A percentile compares a stretch with the other conserved stretches of the same genome.
Evolutionary conservation across 1,140 invertebrate species (phyloP).

Genomic region (Diorhabda carinulata): DNA sequence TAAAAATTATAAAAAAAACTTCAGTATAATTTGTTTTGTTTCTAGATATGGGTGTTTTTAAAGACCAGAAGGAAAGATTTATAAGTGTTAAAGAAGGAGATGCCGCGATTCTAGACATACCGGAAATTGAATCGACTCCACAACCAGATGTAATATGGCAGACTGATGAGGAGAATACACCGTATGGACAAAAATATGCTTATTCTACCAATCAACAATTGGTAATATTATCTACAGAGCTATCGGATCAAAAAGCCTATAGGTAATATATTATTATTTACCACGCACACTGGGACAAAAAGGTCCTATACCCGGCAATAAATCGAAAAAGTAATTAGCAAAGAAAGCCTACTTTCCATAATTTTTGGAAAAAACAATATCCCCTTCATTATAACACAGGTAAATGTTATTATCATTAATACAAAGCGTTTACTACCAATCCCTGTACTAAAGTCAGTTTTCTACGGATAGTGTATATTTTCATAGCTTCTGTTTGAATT

Average conservation of each 20-base stretch:
- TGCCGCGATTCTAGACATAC: constrained; percentile 77
- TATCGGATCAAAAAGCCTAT: constrained; percentile 69
- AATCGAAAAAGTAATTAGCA: too few species aligned
- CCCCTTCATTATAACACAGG: too few species aligned
- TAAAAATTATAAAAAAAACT: too few species aligned
- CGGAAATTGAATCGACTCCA: constrained; percentile 77
- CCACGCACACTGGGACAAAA: too few species aligned
- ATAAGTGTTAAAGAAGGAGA: constrained; percentile 70
- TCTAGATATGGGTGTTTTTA: constrained; percentile 80
- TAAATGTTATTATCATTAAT: too few species aligned
- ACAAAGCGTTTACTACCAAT: too few species aligned
- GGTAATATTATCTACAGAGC: constrained; percentile 72
- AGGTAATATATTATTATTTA: constrained; percentile 49
- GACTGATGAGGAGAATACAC: constrained; percentile 62
- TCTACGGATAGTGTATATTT: too few species aligned
- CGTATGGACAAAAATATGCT: constrained; percentile 79
- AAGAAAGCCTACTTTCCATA: too few species aligned
- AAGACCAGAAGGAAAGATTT: constrained; percentile 63
- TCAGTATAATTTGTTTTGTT: constrained; percentile 18
- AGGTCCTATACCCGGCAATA: too few species aligned
- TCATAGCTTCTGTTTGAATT: too few species aligned
- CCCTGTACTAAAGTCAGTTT: too few species aligned
- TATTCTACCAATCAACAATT: constrained; percentile 69
- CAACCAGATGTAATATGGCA: constrained; percentile 80
- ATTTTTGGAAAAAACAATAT: too few species aligned